These are phyloP conservation scores for Cinclus mexicanus DNA, from an alignment of 2,113 vertebrate species.

Conservation along the genomic window DNA sequence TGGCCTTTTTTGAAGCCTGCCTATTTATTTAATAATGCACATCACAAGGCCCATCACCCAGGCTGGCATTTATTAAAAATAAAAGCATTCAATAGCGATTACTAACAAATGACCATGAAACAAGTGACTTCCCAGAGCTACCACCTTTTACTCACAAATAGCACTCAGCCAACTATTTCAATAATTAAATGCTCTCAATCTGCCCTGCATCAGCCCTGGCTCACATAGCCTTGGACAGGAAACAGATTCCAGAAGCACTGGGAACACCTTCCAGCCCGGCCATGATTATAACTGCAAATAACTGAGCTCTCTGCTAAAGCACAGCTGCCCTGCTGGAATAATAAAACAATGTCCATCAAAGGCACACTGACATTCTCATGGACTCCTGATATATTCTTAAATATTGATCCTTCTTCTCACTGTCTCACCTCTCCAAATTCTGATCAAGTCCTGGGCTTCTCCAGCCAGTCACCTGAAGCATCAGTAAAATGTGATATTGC, in stretches of 20 bases:
- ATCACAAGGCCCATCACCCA: background rate
- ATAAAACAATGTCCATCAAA: background rate
- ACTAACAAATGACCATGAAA: background rate
- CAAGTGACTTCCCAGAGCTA: background rate
- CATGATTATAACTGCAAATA: background rate
- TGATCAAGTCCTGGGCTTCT: background rate
- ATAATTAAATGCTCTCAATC: conserved; percentile 43
- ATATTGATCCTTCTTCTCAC: background rate
- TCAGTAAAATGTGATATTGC: background rate
- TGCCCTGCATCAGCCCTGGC: background rate
- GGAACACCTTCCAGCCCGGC: background rate
- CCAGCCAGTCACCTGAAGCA: background rate
- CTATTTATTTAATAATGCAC: conserved; percentile 24
- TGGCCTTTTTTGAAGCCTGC: background rate
- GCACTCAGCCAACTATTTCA: conserved; percentile 3
- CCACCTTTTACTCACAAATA: background rate
- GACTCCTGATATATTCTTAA: background rate
- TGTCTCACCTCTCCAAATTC: background rate
- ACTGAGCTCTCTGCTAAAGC: background rate
- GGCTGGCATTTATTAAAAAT: conserved; percentile 8
- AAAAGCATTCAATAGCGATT: conserved; percentile 41
- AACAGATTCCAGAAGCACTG: background rate
- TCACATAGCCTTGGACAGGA: fast-evolving
- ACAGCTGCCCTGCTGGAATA: background rate
- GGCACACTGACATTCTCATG: background rate